Base-by-base conservation (phyloP, 2,797 vertebrate species). In the Kryptolebias ocellatus region DNA sequence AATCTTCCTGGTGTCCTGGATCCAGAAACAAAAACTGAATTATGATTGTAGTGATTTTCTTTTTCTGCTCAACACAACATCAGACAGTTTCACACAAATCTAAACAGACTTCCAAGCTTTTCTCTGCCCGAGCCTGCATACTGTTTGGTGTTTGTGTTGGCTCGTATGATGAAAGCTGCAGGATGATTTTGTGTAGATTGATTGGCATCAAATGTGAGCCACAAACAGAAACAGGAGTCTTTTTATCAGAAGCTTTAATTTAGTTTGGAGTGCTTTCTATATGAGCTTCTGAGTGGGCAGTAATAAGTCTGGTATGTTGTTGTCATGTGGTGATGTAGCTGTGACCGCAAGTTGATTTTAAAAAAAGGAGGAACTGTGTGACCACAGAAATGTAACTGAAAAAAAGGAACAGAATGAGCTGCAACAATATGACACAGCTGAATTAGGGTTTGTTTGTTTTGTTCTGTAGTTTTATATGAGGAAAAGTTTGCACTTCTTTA, bases 321-420 rank as follows among this genome's bases (percentile, higher is more conserved):
- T 74, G 77, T 71, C 67, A 56, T 68, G 64, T 61, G 77, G 64
- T 56, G 18, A 56, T 56, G 72, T 66, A 47, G 64, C 64, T 57
- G 64, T 42, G n/a, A 60, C 76, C 72, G 2, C 59, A 79, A 67
- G 37, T 49, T 67, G 63, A 72, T 72, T 71, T 64, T 53, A 68
- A 67, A 72, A 72, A 67, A 72, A 72, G 60, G 16, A 64, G 68
- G 68, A 72, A 72, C 51, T 53, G 16, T 15, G 52, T 31, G 14
- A 69, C 78, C 72, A 62, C 72, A 76, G 42, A 46, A 69, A 74
- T 70, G 70, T 56, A 47, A 60, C 60, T 50, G 5, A 34, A 58
- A 56, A 49, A 64, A 60, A 11, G 69, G 47, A 79, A 57, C 14
- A 16, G 53, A 45, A 17, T 27, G 27, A 28, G 37, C 24, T 16